Conservation (phyloP, 1,140 invertebrate species). For the Chrysomallon squamiferum region DNA sequence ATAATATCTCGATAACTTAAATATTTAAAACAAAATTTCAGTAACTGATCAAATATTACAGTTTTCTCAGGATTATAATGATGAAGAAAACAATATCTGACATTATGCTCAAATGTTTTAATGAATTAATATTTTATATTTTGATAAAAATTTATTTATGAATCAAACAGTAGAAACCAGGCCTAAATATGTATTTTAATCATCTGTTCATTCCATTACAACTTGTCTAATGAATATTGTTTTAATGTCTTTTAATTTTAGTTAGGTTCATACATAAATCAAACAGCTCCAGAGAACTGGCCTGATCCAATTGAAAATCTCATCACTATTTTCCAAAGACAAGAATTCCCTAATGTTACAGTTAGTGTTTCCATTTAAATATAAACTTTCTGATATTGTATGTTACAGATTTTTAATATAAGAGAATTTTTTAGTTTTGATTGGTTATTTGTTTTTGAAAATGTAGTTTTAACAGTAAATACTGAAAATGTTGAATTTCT, state of each 20-base stretch:
- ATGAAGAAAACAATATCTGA: too few relatives aligned
- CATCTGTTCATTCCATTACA: too few relatives aligned
- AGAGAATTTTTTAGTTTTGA: background rate
- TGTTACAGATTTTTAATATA: background rate
- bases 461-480: too few relatives aligned
- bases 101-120: too few relatives aligned
- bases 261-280: slow-evolving; percentile 74
- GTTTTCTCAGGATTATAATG: background rate
- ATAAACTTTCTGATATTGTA: background rate
- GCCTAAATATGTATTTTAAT: too few relatives aligned
- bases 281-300: slow-evolving; percentile 71
- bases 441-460: background rate
- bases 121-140: too few relatives aligned
- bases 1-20: background rate
- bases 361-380: slow-evolving; percentile 29
- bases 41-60: background rate
- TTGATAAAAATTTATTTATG: too few relatives aligned
- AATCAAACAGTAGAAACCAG: too few relatives aligned
- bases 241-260: slow-evolving; percentile 57
- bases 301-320: slow-evolving; percentile 72
- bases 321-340: slow-evolving; percentile 71
- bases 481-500: too few relatives aligned
- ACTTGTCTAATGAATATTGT: too few relatives aligned
- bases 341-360: slow-evolving; percentile 68
- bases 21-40: background rate